Conservation (phyloP, 2,797 vertebrate species). For the Chloroceryle inda region DNA sequence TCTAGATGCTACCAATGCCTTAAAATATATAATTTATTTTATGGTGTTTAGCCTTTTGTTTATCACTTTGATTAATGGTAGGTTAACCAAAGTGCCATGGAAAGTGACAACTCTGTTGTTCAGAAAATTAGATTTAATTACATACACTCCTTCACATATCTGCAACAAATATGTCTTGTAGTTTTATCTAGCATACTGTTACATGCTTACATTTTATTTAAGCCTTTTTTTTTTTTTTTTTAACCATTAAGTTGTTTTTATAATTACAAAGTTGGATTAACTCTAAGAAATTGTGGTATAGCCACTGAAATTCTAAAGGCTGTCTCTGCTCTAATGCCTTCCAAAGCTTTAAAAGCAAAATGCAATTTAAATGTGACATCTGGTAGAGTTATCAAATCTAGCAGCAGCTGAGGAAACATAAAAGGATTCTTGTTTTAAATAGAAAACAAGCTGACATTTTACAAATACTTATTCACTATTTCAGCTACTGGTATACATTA, state of each 20-base stretch:
- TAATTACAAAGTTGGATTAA: neutral
- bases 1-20: neutral
- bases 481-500: slow-evolving; percentile 31
- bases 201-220: neutral
- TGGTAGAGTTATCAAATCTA: slow-evolving; percentile 54
- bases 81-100: neutral
- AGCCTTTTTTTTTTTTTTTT: neutral
- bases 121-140: neutral
- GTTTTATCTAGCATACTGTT: neutral
- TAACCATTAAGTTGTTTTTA: neutral
- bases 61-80: no score
- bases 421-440: slow-evolving; percentile 33
- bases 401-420: slow-evolving; percentile 40
- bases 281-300: neutral
- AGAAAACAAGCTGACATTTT: slow-evolving; percentile 35
- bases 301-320: slow-evolving; percentile 7
- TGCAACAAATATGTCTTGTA: neutral
- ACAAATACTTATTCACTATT: slow-evolving; percentile 42
- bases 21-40: neutral
- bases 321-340: neutral
- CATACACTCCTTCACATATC: neutral
- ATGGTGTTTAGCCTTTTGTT: neutral
- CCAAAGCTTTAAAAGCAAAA: slow-evolving; percentile 26
- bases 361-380: slow-evolving; percentile 56
- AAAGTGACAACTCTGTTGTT: neutral